Evolutionary conservation across 1,140 invertebrate genomes (phyloP).

Genomic region (Palaemon carinicauda): DNA sequence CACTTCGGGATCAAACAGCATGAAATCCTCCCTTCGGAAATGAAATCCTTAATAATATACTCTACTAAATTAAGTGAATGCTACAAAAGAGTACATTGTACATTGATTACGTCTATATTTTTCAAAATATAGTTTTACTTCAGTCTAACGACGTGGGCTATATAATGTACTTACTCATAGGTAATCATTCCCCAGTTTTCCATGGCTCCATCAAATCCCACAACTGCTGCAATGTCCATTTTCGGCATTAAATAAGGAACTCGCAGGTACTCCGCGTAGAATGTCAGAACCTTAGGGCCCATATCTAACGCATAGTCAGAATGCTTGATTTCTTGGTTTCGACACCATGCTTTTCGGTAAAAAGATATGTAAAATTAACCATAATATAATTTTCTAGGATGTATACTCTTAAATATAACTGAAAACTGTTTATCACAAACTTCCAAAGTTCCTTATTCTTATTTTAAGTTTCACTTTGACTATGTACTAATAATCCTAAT

Average conservation of each 20-base stretch:
- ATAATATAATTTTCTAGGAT: no score
- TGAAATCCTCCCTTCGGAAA: no score
- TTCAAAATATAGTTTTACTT: neutral
- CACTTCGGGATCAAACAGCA: no score
- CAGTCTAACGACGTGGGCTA: neutral
- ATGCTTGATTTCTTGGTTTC: slow-evolving; percentile 82
- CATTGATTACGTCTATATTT: no score
- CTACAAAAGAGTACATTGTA: no score
- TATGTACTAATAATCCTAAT: no score
- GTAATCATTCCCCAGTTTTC: slow-evolving; percentile 76
- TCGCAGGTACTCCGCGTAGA: slow-evolving; percentile 76
- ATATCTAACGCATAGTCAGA: slow-evolving; percentile 75
- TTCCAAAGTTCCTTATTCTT: no score
- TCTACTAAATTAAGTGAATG: no score
- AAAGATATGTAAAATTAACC: no score
- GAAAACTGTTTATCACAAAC: neutral
- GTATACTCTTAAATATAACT: neutral
- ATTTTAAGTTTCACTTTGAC: neutral
- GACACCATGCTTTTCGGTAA: slow-evolving; percentile 76
- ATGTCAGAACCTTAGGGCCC: slow-evolving; percentile 72
- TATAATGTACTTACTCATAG: slow-evolving; percentile 70
- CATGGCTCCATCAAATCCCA: slow-evolving; percentile 72
- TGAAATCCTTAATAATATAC: no score
- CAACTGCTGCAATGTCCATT: slow-evolving; percentile 88
- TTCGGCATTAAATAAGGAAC: slow-evolving; percentile 75